Percentiles rank a stretch among this genome's conserved stretches.
Evolutionary conservation across 2,888 invertebrate genomes (phyloP).

Genomic region (Hesperia comma): DNA sequence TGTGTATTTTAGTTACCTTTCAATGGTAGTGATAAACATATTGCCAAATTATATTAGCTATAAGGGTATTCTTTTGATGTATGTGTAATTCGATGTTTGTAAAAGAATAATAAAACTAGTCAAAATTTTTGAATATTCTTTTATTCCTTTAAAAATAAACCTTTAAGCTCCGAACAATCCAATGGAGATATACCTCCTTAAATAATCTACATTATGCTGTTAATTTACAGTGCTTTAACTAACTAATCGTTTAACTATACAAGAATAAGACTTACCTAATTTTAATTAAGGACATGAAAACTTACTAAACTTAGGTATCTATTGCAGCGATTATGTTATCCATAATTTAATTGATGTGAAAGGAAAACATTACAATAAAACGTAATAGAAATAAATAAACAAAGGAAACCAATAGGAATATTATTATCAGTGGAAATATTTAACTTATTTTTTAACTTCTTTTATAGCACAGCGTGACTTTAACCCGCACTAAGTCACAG

Average conservation of each 20-base stretch:
- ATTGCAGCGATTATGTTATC: background rate
- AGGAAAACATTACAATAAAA: background rate
- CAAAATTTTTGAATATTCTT: slow-evolving; percentile 51
- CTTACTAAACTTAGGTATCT: slow-evolving; percentile 5
- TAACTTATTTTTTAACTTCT: background rate
- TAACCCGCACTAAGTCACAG: no score
- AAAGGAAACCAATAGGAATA: background rate
- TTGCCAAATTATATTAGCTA: slow-evolving; percentile 67
- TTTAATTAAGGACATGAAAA: slow-evolving; percentile 17
- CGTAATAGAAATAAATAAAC: background rate
- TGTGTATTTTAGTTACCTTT: slow-evolving; percentile 50
- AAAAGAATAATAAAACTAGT: slow-evolving; percentile 70
- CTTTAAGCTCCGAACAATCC: slow-evolving; percentile 23
- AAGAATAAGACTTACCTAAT: slow-evolving; percentile 6
- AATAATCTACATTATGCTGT: slow-evolving; percentile 5
- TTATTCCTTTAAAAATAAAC: slow-evolving; percentile 26
- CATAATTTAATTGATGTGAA: slow-evolving; percentile 9
- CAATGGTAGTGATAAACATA: slow-evolving; percentile 54
- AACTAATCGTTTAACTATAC: slow-evolving; percentile 28
- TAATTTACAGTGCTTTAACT: slow-evolving; percentile 34
- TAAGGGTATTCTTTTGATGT: slow-evolving; percentile 59
- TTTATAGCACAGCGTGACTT: no score
- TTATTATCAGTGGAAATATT: background rate
- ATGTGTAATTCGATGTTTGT: slow-evolving; percentile 73
- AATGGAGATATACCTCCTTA: slow-evolving; percentile 4